Evolutionary conservation across 2,113 vertebrate species (phyloP).

Genomic region (Cyprinodon variegatus): DNA sequence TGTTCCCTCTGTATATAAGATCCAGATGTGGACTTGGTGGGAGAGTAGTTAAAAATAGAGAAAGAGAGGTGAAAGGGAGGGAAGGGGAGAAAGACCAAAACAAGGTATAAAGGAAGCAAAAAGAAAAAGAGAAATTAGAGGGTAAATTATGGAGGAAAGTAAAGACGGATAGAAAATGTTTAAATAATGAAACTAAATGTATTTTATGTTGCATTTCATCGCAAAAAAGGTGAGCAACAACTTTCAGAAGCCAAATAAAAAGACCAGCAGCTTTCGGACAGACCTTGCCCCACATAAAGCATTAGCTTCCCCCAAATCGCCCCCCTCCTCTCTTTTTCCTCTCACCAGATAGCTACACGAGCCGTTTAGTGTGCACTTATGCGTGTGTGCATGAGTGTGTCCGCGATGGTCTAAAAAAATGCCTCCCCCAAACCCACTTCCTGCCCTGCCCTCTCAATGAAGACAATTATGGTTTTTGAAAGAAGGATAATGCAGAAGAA

Average conservation of each 20-base stretch:
- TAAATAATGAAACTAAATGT: slow-evolving; percentile 23
- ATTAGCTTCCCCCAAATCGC: background rate
- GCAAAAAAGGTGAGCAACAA: slow-evolving; percentile 28
- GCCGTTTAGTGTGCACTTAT: background rate
- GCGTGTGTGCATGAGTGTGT: background rate
- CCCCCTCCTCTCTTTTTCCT: slow-evolving; percentile 17
- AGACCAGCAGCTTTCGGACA: slow-evolving; percentile 1
- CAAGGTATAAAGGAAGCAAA: slow-evolving; percentile 34
- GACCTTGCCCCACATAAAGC: background rate
- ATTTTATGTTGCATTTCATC: background rate
- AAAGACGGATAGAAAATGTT: slow-evolving; percentile 16
- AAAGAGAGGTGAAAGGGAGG: slow-evolving; percentile 56
- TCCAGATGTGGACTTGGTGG: slow-evolving; percentile 76
- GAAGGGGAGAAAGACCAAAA: slow-evolving; percentile 29
- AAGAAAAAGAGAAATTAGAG: slow-evolving; percentile 25
- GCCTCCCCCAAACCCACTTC: slow-evolving; percentile 76
- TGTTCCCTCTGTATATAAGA: slow-evolving; percentile 72
- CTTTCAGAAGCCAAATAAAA: slow-evolving; percentile 11
- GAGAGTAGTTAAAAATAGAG: slow-evolving; percentile 73
- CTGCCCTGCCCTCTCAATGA: slow-evolving; percentile 76
- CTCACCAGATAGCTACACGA: slow-evolving; percentile 5
- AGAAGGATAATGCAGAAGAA: slow-evolving; percentile 64
- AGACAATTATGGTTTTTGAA: slow-evolving; percentile 74
- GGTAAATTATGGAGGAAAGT: background rate
- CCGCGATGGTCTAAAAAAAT: slow-evolving; percentile 41